Conservation (phyloP, 2,888 invertebrate species). For the Bombylius discolor region DNA sequence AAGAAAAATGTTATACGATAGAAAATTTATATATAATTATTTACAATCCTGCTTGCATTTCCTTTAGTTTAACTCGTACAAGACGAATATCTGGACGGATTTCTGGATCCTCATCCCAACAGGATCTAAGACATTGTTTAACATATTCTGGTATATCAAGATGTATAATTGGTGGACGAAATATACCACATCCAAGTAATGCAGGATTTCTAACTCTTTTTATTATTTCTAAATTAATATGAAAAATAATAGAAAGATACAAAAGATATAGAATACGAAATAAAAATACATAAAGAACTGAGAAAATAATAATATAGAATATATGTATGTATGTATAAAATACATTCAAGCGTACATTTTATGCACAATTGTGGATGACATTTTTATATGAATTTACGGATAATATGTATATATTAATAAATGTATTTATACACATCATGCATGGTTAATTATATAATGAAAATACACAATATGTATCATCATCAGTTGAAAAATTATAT, state of each 20-base stretch:
- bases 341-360: too few species aligned
- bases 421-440: too few species aligned
- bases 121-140: conserved; percentile 55
- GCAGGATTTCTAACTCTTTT: conserved; percentile 43
- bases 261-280: too few species aligned
- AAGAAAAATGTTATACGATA: too few species aligned
- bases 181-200: conserved; percentile 30
- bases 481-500: too few species aligned
- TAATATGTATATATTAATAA: not conserved
- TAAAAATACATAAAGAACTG: too few species aligned
- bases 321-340: too few species aligned
- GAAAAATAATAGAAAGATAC: not conserved
- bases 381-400: too few species aligned
- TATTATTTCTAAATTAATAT: conserved; percentile 40
- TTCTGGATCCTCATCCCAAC: conserved; percentile 74
- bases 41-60: conserved; percentile 61
- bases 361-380: too few species aligned
- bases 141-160: conserved; percentile 63
- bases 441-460: too few species aligned
- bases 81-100: conserved; percentile 57
- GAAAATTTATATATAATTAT: conserved; percentile 16
- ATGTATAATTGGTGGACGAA: conserved; percentile 54
- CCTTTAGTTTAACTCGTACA: conserved; percentile 62
- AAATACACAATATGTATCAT: too few species aligned
- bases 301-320: too few species aligned